These are phyloP conservation scores for Rhagoletis zephyria DNA, from an alignment of 1,140 invertebrate genomes.

Conservation along the genomic window DNA sequence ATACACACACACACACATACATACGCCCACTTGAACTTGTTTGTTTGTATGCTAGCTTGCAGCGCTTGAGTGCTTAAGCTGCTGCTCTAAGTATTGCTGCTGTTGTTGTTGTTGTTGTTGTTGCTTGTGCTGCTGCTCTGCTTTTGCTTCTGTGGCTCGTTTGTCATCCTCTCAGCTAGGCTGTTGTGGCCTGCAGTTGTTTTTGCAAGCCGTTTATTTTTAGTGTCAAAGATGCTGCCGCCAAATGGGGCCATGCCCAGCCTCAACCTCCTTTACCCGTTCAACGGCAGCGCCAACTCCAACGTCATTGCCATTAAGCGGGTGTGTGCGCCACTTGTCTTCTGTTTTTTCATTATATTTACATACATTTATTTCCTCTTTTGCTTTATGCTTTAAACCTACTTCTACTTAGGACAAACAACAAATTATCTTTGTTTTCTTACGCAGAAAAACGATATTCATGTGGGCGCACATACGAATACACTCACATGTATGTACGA, in stretches of 20 bases:
- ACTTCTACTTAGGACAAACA: slow-evolving; percentile 17
- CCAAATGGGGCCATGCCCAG: neutral
- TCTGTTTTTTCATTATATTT: neutral
- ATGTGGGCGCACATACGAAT: neutral
- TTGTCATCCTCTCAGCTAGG: slow-evolving; percentile 17
- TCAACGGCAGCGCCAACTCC: neutral
- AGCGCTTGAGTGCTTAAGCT: neutral
- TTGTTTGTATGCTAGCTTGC: neutral
- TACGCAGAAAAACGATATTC: neutral
- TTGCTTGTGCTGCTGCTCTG: neutral
- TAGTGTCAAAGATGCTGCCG: slow-evolving; percentile 6
- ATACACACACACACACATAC: neutral
- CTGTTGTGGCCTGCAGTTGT: slow-evolving; percentile 2
- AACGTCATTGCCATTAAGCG: slow-evolving; percentile 15
- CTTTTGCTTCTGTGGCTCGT: neutral
- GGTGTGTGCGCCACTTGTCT: neutral
- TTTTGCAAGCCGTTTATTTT: slow-evolving; percentile 25
- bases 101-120: neutral
- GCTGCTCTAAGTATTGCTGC: neutral
- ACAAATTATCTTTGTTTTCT: neutral
- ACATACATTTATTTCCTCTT: neutral
- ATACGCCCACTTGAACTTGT: neutral
- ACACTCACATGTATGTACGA: neutral
- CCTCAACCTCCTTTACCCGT: too few relatives aligned
- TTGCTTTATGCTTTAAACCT: slow-evolving; percentile 23